Evolutionary conservation across 2,888 invertebrate genomes (phyloP).

Genomic region (Desoria tigrina): DNA sequence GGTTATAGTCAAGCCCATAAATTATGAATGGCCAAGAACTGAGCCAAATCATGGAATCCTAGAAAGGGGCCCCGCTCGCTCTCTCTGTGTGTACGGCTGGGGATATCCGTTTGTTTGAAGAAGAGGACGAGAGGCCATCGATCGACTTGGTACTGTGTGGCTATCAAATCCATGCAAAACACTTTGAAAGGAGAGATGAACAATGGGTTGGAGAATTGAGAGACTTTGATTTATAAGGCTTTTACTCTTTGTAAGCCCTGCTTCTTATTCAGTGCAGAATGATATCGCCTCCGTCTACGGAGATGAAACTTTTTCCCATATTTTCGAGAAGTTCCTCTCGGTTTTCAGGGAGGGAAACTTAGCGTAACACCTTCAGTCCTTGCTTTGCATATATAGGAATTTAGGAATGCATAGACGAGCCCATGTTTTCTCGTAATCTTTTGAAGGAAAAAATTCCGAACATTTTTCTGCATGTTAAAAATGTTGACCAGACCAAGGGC

Average conservation of each 20-base stretch:
- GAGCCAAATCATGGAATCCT: constrained; percentile 6
- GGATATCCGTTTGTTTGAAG: constrained; percentile 14
- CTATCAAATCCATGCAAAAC: constrained; percentile 35
- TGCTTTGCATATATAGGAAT: not conserved
- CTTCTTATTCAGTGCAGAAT: constrained; percentile 15
- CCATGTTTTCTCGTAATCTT: no score
- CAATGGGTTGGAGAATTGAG: constrained; percentile 38
- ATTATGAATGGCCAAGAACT: constrained; percentile 25
- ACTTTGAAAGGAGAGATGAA: constrained; percentile 22
- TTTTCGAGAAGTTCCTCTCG: not conserved
- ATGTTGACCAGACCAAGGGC: not conserved
- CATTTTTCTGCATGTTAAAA: not conserved
- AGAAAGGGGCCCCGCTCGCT: constrained; percentile 3
- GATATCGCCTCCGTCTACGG: not conserved
- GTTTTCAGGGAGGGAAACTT: not conserved
- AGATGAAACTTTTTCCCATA: not conserved
- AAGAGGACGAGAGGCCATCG: constrained; percentile 10
- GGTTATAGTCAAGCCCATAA: constrained; percentile 22
- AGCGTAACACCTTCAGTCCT: not conserved
- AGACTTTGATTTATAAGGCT: constrained; percentile 50
- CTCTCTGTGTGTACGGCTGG: constrained; percentile 1
- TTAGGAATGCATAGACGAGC: no score
- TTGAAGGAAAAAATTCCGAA: no score
- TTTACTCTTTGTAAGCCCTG: constrained; percentile 32
- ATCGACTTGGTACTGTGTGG: constrained; percentile 1